Evolutionary conservation across 2,797 vertebrate genomes (phyloP).

Genomic region (Percopsis omiscomaycus): DNA sequence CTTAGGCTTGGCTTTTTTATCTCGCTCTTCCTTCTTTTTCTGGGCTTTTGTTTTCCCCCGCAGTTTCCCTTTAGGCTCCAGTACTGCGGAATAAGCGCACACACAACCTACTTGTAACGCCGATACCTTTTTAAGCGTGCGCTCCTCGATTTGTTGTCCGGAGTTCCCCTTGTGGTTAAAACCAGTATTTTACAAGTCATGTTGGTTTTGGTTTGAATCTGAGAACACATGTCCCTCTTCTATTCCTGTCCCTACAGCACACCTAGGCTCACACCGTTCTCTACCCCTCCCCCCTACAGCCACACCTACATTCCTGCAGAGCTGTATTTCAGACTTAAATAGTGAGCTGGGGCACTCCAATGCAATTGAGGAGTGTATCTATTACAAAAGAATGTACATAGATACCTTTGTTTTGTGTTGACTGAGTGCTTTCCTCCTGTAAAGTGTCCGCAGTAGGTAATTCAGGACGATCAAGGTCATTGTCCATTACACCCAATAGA

Average conservation of each 20-base stretch:
- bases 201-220: too few relatives aligned
- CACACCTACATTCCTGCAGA: too few relatives aligned
- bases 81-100: constrained; percentile 28
- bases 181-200: too few relatives aligned
- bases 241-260: too few relatives aligned
- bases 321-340: too few relatives aligned
- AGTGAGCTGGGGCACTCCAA: too few relatives aligned
- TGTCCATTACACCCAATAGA: constrained; percentile 94
- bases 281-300: too few relatives aligned
- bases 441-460: constrained; percentile 78
- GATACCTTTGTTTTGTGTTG: constrained; percentile 90
- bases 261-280: too few relatives aligned
- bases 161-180: too few relatives aligned
- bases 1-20: constrained; percentile 84
- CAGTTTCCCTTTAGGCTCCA: constrained; percentile 87
- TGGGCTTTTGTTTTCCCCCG: constrained; percentile 88
- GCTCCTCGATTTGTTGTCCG: too few relatives aligned
- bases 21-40: constrained; percentile 90
- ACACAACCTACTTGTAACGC: neutral
- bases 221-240: too few relatives aligned
- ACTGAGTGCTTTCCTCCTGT: constrained; percentile 84
- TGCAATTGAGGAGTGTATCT: neutral
- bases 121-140: too few relatives aligned
- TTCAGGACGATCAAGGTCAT: constrained; percentile 90
- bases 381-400: neutral